Evolutionary conservation across 1,140 invertebrate species (phyloP).

Genomic region (Penaeus vannamei): DNA sequence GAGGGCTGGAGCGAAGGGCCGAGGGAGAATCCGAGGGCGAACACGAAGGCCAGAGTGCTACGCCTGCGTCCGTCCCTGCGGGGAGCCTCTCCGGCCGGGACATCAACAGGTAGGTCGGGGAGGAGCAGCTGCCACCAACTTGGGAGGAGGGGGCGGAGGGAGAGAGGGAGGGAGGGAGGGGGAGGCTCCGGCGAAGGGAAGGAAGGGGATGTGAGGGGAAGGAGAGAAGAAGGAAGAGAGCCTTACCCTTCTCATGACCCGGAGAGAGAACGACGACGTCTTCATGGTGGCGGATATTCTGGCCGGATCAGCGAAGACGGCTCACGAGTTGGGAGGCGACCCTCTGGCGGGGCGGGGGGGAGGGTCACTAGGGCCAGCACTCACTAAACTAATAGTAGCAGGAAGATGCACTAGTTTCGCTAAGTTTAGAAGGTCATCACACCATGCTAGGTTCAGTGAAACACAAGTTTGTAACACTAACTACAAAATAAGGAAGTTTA

Average conservation of each 20-base stretch:
- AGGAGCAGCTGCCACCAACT: background rate
- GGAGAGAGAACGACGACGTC: constrained; percentile 83
- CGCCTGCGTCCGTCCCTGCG: no score
- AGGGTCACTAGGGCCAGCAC: constrained; percentile 36
- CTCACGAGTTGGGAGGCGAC: constrained; percentile 20
- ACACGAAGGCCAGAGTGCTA: no score
- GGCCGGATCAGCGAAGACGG: constrained; percentile 36
- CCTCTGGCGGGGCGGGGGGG: constrained; percentile 4
- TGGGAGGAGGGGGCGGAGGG: constrained; percentile 66
- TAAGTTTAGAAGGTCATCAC: constrained; percentile 49
- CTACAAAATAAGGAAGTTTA: constrained; percentile 55
- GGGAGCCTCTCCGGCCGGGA: background rate
- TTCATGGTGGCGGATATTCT: constrained; percentile 76
- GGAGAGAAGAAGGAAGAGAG: background rate
- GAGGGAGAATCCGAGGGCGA: no score
- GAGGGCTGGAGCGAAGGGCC: no score
- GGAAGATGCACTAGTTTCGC: constrained; percentile 46
- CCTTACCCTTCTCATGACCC: constrained; percentile 84
- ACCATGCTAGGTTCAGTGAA: constrained; percentile 53
- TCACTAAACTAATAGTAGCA: constrained; percentile 41
- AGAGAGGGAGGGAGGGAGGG: constrained; percentile 71
- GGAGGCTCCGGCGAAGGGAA: background rate
- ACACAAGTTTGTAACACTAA: constrained; percentile 52
- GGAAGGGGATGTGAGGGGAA: background rate
- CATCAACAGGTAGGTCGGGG: constrained; percentile 41